phyloP scores from a whole-genome alignment of 2,113 vertebrate species.

The Urocynchramus pylzowi region DNA sequence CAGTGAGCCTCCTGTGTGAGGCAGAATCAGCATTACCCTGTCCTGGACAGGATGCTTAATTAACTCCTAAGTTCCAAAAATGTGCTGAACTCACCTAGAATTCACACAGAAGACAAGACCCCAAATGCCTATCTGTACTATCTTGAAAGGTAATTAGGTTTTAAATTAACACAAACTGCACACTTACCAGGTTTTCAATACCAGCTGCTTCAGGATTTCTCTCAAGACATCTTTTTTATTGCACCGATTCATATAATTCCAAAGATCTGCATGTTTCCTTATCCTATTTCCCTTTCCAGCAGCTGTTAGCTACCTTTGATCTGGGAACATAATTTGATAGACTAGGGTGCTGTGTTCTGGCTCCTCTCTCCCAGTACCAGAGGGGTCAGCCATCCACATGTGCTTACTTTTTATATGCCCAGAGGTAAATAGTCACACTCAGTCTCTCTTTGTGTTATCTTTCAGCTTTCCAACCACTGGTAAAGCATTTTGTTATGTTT shows the following conservation, averaged over 20 bases:
- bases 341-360: conserved; percentile 29
- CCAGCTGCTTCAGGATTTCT: conserved; percentile 6
- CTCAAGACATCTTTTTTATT: not conserved
- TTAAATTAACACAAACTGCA: not conserved
- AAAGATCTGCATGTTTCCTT: conserved; percentile 24
- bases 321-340: conserved; percentile 11
- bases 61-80: not conserved
- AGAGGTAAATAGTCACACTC: not conserved
- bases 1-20: not conserved
- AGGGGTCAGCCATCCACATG: conserved; percentile 11
- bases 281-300: conserved; percentile 31
- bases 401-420: not conserved
- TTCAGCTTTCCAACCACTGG: not conserved
- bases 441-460: not conserved
- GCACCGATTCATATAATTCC: conserved; percentile 34
- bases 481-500: not conserved
- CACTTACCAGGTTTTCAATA: not conserved
- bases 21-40: not conserved
- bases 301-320: conserved; percentile 59
- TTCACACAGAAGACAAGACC: not conserved
- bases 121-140: not conserved
- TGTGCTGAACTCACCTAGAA: not conserved
- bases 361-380: not conserved
- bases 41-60: not conserved
- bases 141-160: not conserved